These are phyloP conservation scores for Eulithis prunata DNA, from an alignment of 2,888 invertebrate species.

Conservation along the genomic window DNA sequence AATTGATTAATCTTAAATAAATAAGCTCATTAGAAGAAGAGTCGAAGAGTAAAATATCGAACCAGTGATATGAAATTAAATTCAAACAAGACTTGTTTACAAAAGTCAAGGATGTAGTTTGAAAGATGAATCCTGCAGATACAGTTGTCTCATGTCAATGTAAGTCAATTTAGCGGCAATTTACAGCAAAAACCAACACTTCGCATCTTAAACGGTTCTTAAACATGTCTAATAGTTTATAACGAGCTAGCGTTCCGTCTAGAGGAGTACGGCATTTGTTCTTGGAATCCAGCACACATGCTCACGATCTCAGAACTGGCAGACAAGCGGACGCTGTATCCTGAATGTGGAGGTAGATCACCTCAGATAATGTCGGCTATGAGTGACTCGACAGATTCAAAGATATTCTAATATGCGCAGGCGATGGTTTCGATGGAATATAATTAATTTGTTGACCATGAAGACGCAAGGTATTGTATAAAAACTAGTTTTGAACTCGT, in stretches of 20 bases:
- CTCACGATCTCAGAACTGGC: conserved; percentile 47
- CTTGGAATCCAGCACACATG: conserved; percentile 56
- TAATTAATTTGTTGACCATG: background rate
- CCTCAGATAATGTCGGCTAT: conserved; percentile 44
- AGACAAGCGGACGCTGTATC: conserved; percentile 61
- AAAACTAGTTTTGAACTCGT: conserved; percentile 11
- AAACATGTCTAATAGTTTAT: conserved; percentile 52
- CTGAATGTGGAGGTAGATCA: conserved; percentile 41
- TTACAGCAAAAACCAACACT: conserved; percentile 38
- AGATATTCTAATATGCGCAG: conserved; percentile 32
- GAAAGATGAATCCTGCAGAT: too few relatives aligned
- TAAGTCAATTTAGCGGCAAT: conserved; percentile 19
- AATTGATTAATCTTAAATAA: conserved; percentile 16
- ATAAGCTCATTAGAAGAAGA: too few relatives aligned
- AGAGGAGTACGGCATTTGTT: conserved; percentile 64
- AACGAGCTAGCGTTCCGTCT: conserved; percentile 53
- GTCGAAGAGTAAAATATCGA: too few relatives aligned
- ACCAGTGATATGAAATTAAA: too few relatives aligned
- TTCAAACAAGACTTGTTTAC: too few relatives aligned
- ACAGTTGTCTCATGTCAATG: conserved; percentile 27
- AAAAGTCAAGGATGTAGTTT: too few relatives aligned
- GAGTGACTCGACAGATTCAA: conserved; percentile 37
- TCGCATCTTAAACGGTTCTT: conserved; percentile 43
- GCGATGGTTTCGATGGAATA: conserved; percentile 5
- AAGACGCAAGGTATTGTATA: background rate